Evolutionary conservation across 1,140 invertebrate genomes (phyloP).

Genomic region (Bombus ignitus): DNA sequence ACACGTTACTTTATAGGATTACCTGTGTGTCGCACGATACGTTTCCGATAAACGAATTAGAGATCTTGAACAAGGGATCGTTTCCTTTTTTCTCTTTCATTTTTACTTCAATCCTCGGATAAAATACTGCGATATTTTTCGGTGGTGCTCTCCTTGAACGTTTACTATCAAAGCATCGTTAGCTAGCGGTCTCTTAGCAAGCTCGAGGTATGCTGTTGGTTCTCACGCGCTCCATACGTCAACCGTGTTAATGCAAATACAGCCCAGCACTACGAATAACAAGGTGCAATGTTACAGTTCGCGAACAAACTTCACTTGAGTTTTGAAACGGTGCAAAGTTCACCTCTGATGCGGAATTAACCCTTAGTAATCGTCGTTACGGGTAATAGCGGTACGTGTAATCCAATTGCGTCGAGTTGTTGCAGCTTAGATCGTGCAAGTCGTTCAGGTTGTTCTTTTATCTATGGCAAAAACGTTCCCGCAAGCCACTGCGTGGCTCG

Average conservation of each 20-base stretch:
- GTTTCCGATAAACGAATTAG: not conserved
- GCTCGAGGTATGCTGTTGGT: not conserved
- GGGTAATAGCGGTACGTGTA: slow-evolving; percentile 5
- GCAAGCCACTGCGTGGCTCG: not conserved
- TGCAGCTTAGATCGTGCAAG: not conserved
- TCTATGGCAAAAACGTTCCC: not conserved
- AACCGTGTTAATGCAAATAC: slow-evolving; percentile 37
- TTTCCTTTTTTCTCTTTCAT: not conserved
- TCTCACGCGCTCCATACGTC: slow-evolving; percentile 1
- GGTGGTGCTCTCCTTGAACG: not conserved
- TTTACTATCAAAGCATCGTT: slow-evolving; percentile 23
- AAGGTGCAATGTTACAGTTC: slow-evolving; percentile 25
- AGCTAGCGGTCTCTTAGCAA: not conserved
- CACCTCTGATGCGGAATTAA: slow-evolving; percentile 30
- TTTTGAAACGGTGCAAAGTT: slow-evolving; percentile 27
- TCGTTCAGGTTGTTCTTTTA: not conserved
- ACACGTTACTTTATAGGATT: not conserved
- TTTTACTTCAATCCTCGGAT: not conserved
- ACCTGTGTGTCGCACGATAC: no score
- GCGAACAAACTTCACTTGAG: slow-evolving; percentile 22
- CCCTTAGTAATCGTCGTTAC: slow-evolving; percentile 30
- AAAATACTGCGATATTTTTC: not conserved
- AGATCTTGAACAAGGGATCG: not conserved
- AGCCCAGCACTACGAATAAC: slow-evolving; percentile 22
- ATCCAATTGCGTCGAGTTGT: slow-evolving; percentile 6